Base-by-base conservation (phyloP, 2,113 vertebrate species). In the Cervus canadensis region DNA sequence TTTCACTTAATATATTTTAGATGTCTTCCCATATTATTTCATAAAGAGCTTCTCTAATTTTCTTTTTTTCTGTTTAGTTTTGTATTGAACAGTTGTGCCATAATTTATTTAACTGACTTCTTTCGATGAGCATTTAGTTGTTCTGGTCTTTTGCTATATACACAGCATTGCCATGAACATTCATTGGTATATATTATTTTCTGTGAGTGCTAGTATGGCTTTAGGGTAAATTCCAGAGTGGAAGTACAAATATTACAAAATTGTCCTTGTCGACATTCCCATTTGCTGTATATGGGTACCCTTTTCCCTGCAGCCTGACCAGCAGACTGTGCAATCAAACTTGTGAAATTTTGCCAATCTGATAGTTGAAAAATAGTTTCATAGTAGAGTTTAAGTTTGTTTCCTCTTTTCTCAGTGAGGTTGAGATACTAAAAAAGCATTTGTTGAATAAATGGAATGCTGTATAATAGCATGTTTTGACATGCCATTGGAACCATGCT, bases 341-440 rank as follows among this genome's bases (percentile, higher is more conserved):
- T 71, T 79, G 11, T 57, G 92, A 94, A 36, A 74, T 56, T 94
- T 76, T 94, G 67, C 71, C 54, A 71, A 13, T 78, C 28, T 89
- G 62, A 93, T 89, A 93, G 89, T 71, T 87, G 67, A 88, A 91
- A 94, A 92, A 56, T 83, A 86, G 28, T 82, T 95, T 71, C 84
- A 30, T 56, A 36, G 33, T 28, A 5, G 86, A 89, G 56, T 88
- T 85, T 90, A 91, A 71, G 30, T 91, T 97, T 94, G 23, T 87
- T 95, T 93, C 19, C 85, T 71, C 23, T 94, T 2, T 92, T 91
- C 30, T 89, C 56, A 84, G 9, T 60, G 43, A 43, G 11, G 23
- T 92, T 71, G 71, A 93, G 59, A 45, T 48, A 84, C 50, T 95
- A 16, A 78, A 76, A 57, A 89, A 86, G 59, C 76, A 52, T 87